Percentiles rank a stretch among this genome's conserved stretches.
phyloP scores from a whole-genome alignment of 2,888 invertebrate species.

The Ochropacha duplaris region DNA sequence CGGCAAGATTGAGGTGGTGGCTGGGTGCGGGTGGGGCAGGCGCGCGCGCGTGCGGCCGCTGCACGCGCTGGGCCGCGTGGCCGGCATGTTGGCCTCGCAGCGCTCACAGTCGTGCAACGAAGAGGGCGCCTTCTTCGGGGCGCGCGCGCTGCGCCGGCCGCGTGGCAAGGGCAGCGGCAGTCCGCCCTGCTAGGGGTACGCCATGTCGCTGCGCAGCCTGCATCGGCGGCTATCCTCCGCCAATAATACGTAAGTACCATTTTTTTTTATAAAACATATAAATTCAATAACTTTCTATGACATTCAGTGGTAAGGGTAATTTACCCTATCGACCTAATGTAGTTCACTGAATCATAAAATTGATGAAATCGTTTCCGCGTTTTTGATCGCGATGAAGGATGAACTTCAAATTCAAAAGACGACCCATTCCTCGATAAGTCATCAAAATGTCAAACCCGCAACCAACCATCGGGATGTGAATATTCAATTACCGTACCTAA shows the following conservation, averaged over 20 bases:
- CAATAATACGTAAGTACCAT: conserved; percentile 82
- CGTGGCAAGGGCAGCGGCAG: conserved; percentile 83
- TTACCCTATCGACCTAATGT: conserved; percentile 3
- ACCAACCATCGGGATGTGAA: conserved; percentile 58
- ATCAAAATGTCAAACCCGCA: conserved; percentile 55
- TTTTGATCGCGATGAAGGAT: too few species aligned
- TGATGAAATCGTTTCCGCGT: neutral
- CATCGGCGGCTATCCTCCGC: conserved; percentile 85
- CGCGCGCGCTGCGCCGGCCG: conserved; percentile 82
- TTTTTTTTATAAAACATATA: neutral
- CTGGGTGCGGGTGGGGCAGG: conserved; percentile 78
- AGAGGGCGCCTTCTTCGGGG: conserved; percentile 81
- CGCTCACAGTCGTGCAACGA: conserved; percentile 82
- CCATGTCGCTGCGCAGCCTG: conserved; percentile 86
- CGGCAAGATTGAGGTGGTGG: conserved; percentile 80
- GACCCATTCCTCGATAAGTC: conserved; percentile 41
- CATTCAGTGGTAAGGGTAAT: too few species aligned
- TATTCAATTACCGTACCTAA: conserved; percentile 66
- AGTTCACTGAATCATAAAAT: neutral
- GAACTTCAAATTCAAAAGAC: conserved; percentile 35
- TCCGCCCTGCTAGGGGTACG: conserved; percentile 84
- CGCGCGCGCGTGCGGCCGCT: conserved; percentile 81
- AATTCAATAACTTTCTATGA: too few species aligned
- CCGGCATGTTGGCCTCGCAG: conserved; percentile 80
- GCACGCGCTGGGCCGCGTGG: conserved; percentile 75